Evolutionary conservation across 2,113 vertebrate genomes (phyloP).

Genomic region (Todiramphus chloris): DNA sequence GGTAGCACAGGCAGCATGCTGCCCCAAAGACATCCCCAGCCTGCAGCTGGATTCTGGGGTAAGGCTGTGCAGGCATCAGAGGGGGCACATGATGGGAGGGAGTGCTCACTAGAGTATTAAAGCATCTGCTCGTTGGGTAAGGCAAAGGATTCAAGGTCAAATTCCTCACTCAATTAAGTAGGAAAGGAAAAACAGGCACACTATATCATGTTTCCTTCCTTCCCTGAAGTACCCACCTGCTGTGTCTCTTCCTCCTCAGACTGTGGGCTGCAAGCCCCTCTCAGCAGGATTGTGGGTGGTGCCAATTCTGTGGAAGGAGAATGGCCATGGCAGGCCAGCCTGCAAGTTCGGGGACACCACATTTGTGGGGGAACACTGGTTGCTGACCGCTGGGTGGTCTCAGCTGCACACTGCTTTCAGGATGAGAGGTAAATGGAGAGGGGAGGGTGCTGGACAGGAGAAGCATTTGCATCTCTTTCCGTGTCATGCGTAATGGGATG

Average conservation of each 20-base stretch:
- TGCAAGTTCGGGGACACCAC: constrained; percentile 86
- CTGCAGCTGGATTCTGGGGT: not conserved
- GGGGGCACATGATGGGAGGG: not conserved
- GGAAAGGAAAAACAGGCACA: not conserved
- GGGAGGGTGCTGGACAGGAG: not conserved
- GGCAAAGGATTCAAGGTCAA: not conserved
- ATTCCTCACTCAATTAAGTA: not conserved
- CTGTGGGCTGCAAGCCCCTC: constrained; percentile 84
- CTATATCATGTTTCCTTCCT: not conserved
- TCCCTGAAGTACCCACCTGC: not conserved
- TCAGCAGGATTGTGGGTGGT: constrained; percentile 86
- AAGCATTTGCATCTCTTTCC: not conserved
- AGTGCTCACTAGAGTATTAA: not conserved
- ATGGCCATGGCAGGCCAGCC: constrained; percentile 96
- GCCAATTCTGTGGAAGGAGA: constrained; percentile 82
- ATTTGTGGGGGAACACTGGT: constrained; percentile 89
- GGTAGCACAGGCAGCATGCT: not conserved
- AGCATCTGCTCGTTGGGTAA: not conserved
- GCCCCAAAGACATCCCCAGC: not conserved
- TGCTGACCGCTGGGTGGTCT: constrained; percentile 89
- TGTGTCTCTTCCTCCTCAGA: constrained; percentile 68
- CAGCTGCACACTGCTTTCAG: constrained; percentile 93
- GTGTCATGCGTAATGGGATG: not conserved
- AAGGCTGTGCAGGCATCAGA: not conserved
- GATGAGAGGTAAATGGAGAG: constrained; percentile 79